phyloP scores from a whole-genome alignment of 2,797 vertebrate species.

The Denticeps clupeoides region DNA sequence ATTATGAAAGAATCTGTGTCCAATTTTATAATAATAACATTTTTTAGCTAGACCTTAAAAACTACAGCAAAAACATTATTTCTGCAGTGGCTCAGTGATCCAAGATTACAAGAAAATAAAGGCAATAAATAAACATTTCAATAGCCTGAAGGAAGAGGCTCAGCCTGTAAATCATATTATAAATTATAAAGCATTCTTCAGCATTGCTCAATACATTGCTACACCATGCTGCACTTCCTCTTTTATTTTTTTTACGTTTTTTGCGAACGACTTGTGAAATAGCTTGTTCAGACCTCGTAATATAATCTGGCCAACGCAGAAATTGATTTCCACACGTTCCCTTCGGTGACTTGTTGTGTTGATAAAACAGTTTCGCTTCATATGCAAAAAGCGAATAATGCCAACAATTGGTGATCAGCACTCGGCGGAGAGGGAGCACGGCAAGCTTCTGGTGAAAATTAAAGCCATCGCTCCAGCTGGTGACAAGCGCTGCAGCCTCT shows the following conservation, averaged over 20 bases:
- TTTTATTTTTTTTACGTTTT: constrained; percentile 1
- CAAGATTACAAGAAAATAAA: too few relatives aligned
- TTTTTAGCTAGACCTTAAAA: too few relatives aligned
- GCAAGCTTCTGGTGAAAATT: neutral
- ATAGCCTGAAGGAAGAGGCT: too few relatives aligned
- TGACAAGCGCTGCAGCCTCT: neutral
- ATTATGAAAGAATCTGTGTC: too few relatives aligned
- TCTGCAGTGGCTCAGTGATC: too few relatives aligned
- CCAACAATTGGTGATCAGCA: neutral
- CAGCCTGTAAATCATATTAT: too few relatives aligned
- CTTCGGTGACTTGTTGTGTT: neutral
- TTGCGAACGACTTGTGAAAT: constrained; percentile 4
- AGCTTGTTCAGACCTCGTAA: constrained; percentile 5
- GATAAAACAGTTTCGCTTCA: neutral
- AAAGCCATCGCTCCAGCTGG: constrained; percentile 7
- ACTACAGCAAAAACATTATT: too few relatives aligned
- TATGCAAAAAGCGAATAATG: neutral
- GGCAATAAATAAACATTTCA: too few relatives aligned
- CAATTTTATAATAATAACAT: too few relatives aligned
- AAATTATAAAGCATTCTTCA: too few relatives aligned
- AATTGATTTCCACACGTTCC: neutral
- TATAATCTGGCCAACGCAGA: neutral
- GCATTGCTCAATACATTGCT: too few relatives aligned
- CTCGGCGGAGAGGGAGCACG: neutral
- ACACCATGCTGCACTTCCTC: neutral